phyloP scores from a whole-genome alignment of 2,113 vertebrate genomes.

The Struthio camelus region DNA sequence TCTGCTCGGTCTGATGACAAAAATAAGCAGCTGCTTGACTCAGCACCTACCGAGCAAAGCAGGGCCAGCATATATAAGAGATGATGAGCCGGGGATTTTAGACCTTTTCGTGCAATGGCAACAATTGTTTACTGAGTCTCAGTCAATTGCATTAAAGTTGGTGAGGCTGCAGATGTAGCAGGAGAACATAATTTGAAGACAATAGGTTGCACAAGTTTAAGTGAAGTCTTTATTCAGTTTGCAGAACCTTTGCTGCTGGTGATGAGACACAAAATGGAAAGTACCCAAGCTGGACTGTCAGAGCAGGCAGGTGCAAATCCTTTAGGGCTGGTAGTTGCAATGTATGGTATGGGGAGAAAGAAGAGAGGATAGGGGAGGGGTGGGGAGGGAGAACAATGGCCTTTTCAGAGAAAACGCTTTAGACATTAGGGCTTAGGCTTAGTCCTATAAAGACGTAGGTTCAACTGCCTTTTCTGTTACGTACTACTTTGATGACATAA shows the following conservation, averaged over 20 bases:
- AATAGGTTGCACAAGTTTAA: not conserved
- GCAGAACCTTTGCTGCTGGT: not conserved
- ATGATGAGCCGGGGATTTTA: too few species aligned
- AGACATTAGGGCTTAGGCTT: not conserved
- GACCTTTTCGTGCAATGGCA: not conserved
- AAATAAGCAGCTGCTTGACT: not conserved
- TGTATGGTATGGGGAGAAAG: too few species aligned
- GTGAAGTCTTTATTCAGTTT: not conserved
- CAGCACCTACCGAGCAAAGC: not conserved
- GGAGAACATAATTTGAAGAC: not conserved
- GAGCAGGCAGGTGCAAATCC: not conserved
- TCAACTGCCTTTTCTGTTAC: not conserved
- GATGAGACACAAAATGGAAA: not conserved
- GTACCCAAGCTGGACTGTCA: not conserved
- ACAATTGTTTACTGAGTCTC: not conserved
- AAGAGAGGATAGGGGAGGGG: not conserved
- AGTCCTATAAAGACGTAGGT: not conserved
- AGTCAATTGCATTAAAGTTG: not conserved
- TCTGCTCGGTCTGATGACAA: not conserved
- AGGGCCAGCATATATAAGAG: fast-evolving
- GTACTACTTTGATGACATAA: not conserved
- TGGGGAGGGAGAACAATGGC: not conserved
- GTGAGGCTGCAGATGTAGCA: not conserved
- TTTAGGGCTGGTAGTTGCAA: not conserved
- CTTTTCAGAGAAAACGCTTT: not conserved